Evolutionary conservation across 2,888 invertebrate species (phyloP).

Genomic region (Hypena proboscidalis): DNA sequence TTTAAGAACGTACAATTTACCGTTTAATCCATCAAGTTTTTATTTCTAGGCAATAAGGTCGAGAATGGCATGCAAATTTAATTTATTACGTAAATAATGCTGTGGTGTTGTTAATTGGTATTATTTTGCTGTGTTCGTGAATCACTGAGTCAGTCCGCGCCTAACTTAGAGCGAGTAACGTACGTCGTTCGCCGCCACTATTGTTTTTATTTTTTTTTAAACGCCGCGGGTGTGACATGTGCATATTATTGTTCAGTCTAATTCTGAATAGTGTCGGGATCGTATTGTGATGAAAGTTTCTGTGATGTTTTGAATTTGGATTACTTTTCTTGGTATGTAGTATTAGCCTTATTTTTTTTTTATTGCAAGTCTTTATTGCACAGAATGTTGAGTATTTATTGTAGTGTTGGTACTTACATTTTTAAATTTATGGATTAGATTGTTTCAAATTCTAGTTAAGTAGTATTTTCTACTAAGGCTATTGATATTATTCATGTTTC

Average conservation of each 20-base stretch:
- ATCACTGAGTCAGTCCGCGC: slow-evolving; percentile 74
- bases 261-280: slow-evolving; percentile 50
- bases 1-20: slow-evolving; percentile 40
- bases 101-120: slow-evolving; percentile 69
- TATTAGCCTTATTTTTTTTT: background rate
- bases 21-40: slow-evolving; percentile 28
- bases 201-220: slow-evolving; percentile 55
- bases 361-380: too few relatives aligned
- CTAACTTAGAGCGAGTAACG: slow-evolving; percentile 55
- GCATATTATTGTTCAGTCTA: slow-evolving; percentile 51
- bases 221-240: slow-evolving; percentile 58
- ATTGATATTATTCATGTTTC: too few relatives aligned
- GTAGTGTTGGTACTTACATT: too few relatives aligned
- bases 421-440: too few relatives aligned
- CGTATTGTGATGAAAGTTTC: slow-evolving; percentile 34
- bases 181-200: slow-evolving; percentile 60
- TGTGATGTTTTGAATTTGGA: slow-evolving; percentile 18
- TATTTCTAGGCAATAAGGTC: slow-evolving; percentile 48
- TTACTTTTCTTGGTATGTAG: slow-evolving; percentile 4
- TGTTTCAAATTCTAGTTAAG: too few relatives aligned
- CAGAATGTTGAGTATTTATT: too few relatives aligned
- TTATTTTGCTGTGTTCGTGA: slow-evolving; percentile 80
- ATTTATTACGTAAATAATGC: slow-evolving; percentile 58
- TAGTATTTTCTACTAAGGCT: too few relatives aligned
- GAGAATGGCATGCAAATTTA: slow-evolving; percentile 50